These are phyloP conservation scores for Chaenodraco wilsoni DNA, from an alignment of 2,797 vertebrate genomes.

Conservation along the genomic window DNA sequence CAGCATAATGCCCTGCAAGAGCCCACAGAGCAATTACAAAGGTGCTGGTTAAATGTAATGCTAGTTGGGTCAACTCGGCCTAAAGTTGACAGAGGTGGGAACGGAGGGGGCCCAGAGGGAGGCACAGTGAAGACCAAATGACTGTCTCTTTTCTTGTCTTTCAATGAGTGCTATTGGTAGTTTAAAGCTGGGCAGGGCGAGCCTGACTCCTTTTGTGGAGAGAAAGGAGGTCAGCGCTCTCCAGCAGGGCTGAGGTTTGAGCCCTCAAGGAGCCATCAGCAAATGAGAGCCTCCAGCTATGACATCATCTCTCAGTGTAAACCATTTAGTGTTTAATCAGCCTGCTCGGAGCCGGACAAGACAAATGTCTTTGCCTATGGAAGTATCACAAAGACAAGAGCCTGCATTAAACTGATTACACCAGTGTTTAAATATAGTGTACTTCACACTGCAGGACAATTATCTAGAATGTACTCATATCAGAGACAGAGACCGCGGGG, in stretches of 20 bases:
- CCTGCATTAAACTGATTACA: conserved; percentile 43
- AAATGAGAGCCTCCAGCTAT: conserved; percentile 65
- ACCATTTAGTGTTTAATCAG: conserved; percentile 75
- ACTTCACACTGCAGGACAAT: conserved; percentile 11
- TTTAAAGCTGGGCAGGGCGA: conserved; percentile 58
- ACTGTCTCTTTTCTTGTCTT: conserved; percentile 65
- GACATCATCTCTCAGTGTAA: conserved; percentile 76
- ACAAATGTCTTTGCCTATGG: conserved; percentile 57
- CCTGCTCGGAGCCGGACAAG: conserved; percentile 54
- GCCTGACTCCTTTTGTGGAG: conserved; percentile 62
- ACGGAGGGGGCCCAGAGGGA: conserved; percentile 21
- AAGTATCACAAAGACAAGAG: conserved; percentile 47
- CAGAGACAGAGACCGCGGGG: conserved; percentile 1
- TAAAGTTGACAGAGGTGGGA: conserved; percentile 56
- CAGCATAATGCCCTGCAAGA: conserved; percentile 66
- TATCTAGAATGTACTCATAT: background rate
- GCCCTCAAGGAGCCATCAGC: conserved; percentile 65
- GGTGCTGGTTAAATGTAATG: conserved; percentile 65
- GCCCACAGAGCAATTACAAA: conserved; percentile 67
- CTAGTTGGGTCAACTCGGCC: conserved; percentile 64
- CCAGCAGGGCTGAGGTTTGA: conserved; percentile 58
- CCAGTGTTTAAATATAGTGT: conserved; percentile 8
- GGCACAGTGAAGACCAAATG: conserved; percentile 51
- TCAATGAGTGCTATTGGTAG: conserved; percentile 45
- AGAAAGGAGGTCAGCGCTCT: conserved; percentile 72